Evolutionary conservation across 2,888 invertebrate species (phyloP).

Genomic region (Lissocephala sabroskyi): DNA sequence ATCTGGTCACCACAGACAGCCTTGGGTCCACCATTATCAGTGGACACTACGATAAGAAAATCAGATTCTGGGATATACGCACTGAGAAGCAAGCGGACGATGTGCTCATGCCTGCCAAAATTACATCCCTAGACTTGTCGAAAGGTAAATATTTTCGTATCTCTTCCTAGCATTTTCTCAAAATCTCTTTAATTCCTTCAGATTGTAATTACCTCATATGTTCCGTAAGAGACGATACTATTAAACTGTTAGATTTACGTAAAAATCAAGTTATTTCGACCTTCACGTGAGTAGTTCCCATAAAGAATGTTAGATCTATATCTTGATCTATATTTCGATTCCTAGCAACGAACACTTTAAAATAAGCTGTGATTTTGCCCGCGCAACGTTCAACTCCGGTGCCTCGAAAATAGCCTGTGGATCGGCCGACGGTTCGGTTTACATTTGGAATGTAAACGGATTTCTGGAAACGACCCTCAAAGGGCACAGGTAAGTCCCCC

Average conservation of each 20-base stretch:
- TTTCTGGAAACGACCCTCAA: constrained; percentile 85
- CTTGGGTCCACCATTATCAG: constrained; percentile 91
- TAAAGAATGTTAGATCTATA: too few relatives aligned
- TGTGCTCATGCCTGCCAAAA: constrained; percentile 91
- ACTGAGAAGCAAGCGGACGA: constrained; percentile 89
- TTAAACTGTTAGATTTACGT: constrained; percentile 94
- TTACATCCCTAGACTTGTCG: constrained; percentile 94
- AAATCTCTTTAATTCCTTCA: too few relatives aligned
- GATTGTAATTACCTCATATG: constrained; percentile 92
- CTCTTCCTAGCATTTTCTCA: too few relatives aligned
- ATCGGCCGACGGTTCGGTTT: constrained; percentile 91
- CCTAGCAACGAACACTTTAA: constrained; percentile 93
- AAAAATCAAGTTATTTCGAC: constrained; percentile 93
- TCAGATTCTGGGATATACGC: constrained; percentile 97
- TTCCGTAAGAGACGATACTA: constrained; percentile 95
- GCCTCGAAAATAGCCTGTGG: constrained; percentile 92
- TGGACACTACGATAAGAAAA: constrained; percentile 97
- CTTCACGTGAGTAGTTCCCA: constrained; percentile 82
- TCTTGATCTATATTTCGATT: constrained; percentile 16
- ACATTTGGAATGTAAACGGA: constrained; percentile 89
- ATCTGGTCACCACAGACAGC: constrained; percentile 92
- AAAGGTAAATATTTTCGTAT: constrained; percentile 79
- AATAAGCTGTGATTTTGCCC: constrained; percentile 94
- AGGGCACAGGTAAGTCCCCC: constrained; percentile 79
- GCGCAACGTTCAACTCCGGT: constrained; percentile 94